Evolutionary conservation across 2,888 invertebrate species (phyloP), one percentile per base, ranked within the genome.

Genomic region (Priocnemis perturbator): DNA sequence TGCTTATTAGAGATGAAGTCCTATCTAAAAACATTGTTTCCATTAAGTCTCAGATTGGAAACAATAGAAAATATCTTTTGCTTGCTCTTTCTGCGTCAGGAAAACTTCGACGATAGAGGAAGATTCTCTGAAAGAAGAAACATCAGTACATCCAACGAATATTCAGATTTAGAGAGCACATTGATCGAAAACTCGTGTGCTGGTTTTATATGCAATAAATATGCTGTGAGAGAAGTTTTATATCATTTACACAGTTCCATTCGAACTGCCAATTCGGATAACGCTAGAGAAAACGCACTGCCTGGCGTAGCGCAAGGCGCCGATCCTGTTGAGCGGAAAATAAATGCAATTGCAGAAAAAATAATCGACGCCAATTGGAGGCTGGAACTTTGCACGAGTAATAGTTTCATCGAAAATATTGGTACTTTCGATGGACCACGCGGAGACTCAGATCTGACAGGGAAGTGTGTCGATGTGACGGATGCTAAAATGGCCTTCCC

Each of bases 21-120:
- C 57, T 62, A 79, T 3, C 37, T 87, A 4, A 74, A 80, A 47
- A 66, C 70, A 5, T 71, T 87, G 37, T 71, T 73, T 55, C 83
- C 87, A 0, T 62, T 87, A 7, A 60, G 65, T 52, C 53, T 83
- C 21, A 77, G 86, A 65, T 30, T 91, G 0, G 93, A 94, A 89
- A 90, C 94, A 0, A 90, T 95, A 64, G 94, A 95, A 86, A 93
- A 94, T 86, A 91, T 95, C 74, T 95, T 95, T 86, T 91, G 93
- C 0, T 91, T 95, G 77, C 90, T 95, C 48, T 94, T 95, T 87
- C 82, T 94, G 58, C 91, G 92, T 75, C 91, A 91, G 77, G 92
- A 93, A 82, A 92, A 93, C 84, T 90, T 93, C 71, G 90, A 90
- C 9, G 91, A 91, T 14, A 26, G 11, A 14, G 85, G 82, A 15